Conservation (phyloP, 2,797 vertebrate genomes). For the Sebastes miniatus region DNA sequence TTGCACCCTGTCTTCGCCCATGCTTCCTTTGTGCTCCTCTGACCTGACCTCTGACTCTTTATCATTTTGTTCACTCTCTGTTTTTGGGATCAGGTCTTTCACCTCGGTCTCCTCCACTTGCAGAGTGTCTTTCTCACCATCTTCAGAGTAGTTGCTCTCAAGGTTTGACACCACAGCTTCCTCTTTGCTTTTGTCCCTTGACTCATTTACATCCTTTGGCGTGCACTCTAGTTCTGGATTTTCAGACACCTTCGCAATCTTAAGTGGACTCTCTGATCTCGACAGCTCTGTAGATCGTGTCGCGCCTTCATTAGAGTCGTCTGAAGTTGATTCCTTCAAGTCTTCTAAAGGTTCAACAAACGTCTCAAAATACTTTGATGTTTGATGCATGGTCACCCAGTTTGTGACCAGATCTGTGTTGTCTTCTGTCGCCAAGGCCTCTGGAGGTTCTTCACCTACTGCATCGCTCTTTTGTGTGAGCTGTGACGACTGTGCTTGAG, state of each 20-base stretch:
- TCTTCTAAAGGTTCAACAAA: slow-evolving; percentile 82
- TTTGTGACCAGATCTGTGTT: slow-evolving; percentile 76
- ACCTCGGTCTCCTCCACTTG: slow-evolving; percentile 26
- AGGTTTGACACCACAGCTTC: slow-evolving; percentile 28
- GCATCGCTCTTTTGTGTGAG: not conserved
- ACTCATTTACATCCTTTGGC: not conserved
- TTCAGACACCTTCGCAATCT: not conserved
- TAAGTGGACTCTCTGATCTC: slow-evolving; percentile 31
- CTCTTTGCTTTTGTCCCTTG: slow-evolving; percentile 5
- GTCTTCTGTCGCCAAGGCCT: slow-evolving; percentile 55
- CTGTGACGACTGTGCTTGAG: slow-evolving; percentile 38
- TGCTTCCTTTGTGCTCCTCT: slow-evolving; percentile 22
- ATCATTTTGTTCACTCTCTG: slow-evolving; percentile 24
- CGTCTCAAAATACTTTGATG: slow-evolving; percentile 78
- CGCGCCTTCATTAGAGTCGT: not conserved
- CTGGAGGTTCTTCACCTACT: slow-evolving; percentile 23
- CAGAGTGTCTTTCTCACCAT: slow-evolving; percentile 25
- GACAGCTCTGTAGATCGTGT: not conserved
- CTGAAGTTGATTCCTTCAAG: slow-evolving; percentile 33
- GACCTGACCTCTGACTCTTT: not conserved
- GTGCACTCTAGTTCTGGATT: not conserved
- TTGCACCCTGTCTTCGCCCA: not conserved
- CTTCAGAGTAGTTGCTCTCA: slow-evolving; percentile 19
- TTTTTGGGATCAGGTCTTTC: not conserved
- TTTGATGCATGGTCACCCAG: slow-evolving; percentile 80